Conservation (phyloP, 2,797 vertebrate species). For the Pseudomugil gertrudae region DNA sequence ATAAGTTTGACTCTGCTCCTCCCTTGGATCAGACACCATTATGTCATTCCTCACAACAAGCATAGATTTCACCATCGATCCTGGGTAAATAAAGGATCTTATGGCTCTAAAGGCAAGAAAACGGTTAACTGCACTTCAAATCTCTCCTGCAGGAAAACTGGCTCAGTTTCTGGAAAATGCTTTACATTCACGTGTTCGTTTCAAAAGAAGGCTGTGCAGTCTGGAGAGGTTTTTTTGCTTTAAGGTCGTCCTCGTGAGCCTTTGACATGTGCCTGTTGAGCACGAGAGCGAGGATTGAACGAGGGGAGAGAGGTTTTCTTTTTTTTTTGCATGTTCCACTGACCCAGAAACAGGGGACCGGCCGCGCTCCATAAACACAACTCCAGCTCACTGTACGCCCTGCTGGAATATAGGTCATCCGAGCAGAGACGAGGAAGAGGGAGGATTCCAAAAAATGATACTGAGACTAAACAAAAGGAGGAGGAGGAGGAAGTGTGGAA, state of each 20-base stretch:
- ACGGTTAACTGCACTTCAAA: neutral
- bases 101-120: neutral
- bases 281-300: slow-evolving; percentile 32
- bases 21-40: slow-evolving; percentile 44
- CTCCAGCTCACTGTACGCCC: slow-evolving; percentile 46
- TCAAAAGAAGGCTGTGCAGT: neutral
- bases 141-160: neutral
- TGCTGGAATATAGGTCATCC: slow-evolving; percentile 79
- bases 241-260: slow-evolving; percentile 43
- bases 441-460: slow-evolving; percentile 30
- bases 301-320: slow-evolving; percentile 40
- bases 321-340: slow-evolving; percentile 75
- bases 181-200: neutral
- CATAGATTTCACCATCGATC: slow-evolving; percentile 21
- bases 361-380: slow-evolving; percentile 62
- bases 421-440: slow-evolving; percentile 12
- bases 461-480: neutral
- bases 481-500: slow-evolving; percentile 5
- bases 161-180: neutral
- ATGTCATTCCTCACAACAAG: slow-evolving; percentile 42
- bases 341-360: slow-evolving; percentile 79
- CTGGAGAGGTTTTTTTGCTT: neutral
- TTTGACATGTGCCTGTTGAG: slow-evolving; percentile 45
- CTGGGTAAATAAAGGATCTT: neutral
- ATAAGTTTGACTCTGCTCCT: slow-evolving; percentile 35